These are phyloP conservation scores for Exocentrus adspersus DNA, from an alignment of 2,888 invertebrate genomes.

Conservation along the genomic window DNA sequence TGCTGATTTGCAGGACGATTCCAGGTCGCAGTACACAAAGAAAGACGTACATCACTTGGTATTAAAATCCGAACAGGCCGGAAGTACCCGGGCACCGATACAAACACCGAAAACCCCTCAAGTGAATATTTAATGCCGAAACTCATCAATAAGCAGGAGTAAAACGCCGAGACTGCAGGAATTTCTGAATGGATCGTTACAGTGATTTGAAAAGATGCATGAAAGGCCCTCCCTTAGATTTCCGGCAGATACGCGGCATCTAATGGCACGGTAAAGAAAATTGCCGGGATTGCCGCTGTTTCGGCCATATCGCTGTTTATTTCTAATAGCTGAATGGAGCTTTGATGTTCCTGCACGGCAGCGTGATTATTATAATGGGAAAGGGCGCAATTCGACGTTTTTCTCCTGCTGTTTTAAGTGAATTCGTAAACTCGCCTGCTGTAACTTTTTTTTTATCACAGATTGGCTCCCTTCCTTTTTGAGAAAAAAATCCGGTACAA, in stretches of 20 bases:
- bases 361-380: too few species aligned
- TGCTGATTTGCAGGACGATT: too few species aligned
- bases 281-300: conserved; percentile 24
- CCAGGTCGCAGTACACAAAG: too few species aligned
- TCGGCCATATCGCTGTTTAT: conserved; percentile 11
- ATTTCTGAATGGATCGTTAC: conserved; percentile 27
- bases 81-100: conserved; percentile 4
- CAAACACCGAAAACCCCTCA: conserved; percentile 7
- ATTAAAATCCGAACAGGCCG: background rate
- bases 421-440: too few species aligned
- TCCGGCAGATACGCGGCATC: conserved; percentile 21
- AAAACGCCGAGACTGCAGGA: conserved; percentile 26
- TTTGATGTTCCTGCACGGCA: conserved; percentile 18
- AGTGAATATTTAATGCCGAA: conserved; percentile 25
- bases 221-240: conserved; percentile 18
- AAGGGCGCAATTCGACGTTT: too few species aligned
- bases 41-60: too few species aligned
- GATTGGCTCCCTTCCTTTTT: too few species aligned
- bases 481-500: too few species aligned
- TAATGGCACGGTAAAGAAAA: conserved; percentile 19
- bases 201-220: conserved; percentile 25
- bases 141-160: conserved; percentile 21
- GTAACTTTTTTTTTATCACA: too few species aligned
- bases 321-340: conserved; percentile 11
- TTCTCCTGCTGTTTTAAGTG: too few species aligned